phyloP scores from a whole-genome alignment of 1,140 invertebrate genomes.

The Elymnias hypermnestra region DNA sequence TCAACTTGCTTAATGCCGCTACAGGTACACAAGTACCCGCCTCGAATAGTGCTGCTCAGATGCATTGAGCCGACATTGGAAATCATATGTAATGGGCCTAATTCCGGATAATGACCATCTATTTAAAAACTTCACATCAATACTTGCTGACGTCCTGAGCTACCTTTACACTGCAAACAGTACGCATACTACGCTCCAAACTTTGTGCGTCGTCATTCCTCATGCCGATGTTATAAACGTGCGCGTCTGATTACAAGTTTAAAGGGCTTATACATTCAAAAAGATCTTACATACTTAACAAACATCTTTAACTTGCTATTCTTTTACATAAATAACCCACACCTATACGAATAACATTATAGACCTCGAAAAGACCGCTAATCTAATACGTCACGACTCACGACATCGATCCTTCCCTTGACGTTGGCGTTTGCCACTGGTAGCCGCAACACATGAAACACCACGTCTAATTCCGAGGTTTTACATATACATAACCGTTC shows the following conservation, averaged over 20 bases:
- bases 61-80: constrained; percentile 48
- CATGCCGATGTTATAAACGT: constrained; percentile 1
- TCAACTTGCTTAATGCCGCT: constrained; percentile 38
- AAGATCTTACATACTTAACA: constrained; percentile 44
- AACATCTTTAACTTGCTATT: constrained; percentile 53
- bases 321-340: constrained; percentile 66
- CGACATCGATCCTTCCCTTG: constrained; percentile 34
- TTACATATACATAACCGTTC: constrained; percentile 57
- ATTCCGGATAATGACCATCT: constrained; percentile 63
- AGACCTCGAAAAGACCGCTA: constrained; percentile 60
- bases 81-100: constrained; percentile 57
- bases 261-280: constrained; percentile 42
- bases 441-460: constrained; percentile 44
- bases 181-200: background rate
- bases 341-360: constrained; percentile 65
- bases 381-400: constrained; percentile 52
- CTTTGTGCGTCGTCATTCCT: no score
- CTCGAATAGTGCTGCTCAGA: constrained; percentile 48
- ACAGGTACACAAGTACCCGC: constrained; percentile 28
- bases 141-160: constrained; percentile 48
- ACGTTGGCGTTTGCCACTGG: constrained; percentile 39
- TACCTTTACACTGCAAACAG: constrained; percentile 17
- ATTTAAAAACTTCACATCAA: constrained; percentile 53
- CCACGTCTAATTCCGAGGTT: constrained; percentile 43
- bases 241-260: constrained; percentile 9